Percentiles rank a stretch among this genome's conserved stretches.
These are phyloP conservation scores for Origma solitaria DNA, from an alignment of 2,113 vertebrate species.

Conservation along the genomic window DNA sequence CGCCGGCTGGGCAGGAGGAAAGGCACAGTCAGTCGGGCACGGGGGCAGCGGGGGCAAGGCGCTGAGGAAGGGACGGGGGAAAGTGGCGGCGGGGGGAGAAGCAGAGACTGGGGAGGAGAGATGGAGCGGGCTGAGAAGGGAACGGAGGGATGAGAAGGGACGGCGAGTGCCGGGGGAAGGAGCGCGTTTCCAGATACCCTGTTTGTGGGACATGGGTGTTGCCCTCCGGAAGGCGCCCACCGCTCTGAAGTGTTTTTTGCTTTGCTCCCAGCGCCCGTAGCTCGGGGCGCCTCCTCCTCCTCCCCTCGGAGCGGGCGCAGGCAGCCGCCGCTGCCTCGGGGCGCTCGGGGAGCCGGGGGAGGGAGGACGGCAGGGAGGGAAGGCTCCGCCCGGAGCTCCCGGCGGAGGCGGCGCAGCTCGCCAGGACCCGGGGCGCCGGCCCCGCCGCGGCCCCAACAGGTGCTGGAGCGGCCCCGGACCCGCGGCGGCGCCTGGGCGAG, in stretches of 20 bases:
- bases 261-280: background rate
- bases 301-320: slow-evolving; percentile 13
- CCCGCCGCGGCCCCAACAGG: background rate
- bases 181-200: slow-evolving; percentile 19
- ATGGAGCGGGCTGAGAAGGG: background rate
- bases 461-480: background rate
- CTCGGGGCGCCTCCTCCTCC: slow-evolving; percentile 1
- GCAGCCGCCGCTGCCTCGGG: slow-evolving; percentile 4
- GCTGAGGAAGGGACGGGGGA: background rate
- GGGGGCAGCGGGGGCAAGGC: background rate
- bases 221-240: background rate
- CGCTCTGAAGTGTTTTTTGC: background rate
- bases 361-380: background rate
- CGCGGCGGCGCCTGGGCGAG: background rate
- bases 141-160: background rate
- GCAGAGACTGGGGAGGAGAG: background rate
- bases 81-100: background rate
- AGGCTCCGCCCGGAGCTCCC: slow-evolving; percentile 56
- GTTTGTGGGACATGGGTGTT: slow-evolving; percentile 52
- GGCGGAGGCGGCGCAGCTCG: slow-evolving; percentile 20
- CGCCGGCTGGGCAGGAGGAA: slow-evolving; percentile 27
- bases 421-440: background rate
- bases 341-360: slow-evolving; percentile 17
- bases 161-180: background rate
- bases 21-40: background rate